Evolutionary conservation across 2,888 invertebrate genomes (phyloP).

Genomic region (Halictus quadricinctus): DNA sequence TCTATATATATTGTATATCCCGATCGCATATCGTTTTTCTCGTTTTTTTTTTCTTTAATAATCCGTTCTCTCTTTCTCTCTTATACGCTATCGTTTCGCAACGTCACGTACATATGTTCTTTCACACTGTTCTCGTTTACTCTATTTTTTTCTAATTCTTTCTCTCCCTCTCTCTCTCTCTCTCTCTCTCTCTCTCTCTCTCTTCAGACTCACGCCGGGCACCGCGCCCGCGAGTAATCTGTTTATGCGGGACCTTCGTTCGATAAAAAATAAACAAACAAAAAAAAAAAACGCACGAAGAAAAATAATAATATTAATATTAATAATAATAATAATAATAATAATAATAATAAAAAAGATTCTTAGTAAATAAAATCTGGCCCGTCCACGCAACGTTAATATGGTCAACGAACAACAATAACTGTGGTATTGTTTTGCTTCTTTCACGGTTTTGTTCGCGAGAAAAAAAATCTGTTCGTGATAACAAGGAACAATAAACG

Average conservation of each 20-base stretch:
- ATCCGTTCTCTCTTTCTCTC: conserved; percentile 43
- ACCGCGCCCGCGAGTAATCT: conserved; percentile 64
- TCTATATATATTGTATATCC: conserved; percentile 50
- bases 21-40: conserved; percentile 57
- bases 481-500: conserved; percentile 42
- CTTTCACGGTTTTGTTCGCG: conserved; percentile 35
- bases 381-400: conserved; percentile 58
- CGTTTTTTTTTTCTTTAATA: conserved; percentile 47
- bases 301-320: conserved; percentile 44
- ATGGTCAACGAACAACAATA: conserved; percentile 55
- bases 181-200: conserved; percentile 46
- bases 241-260: conserved; percentile 59
- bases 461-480: not conserved
- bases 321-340: conserved; percentile 17
- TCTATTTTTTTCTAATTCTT: conserved; percentile 39
- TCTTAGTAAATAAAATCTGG: conserved; percentile 60
- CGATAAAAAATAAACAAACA: conserved; percentile 50
- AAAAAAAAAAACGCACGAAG: conserved; percentile 44
- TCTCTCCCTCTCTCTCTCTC: conserved; percentile 25
- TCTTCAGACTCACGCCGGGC: conserved; percentile 62
- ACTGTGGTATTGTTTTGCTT: conserved; percentile 24
- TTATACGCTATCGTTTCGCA: conserved; percentile 53
- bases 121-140: conserved; percentile 49
- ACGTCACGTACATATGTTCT: conserved; percentile 50
- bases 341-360: conserved; percentile 37